Evolutionary conservation across 2,888 invertebrate genomes (phyloP).

Genomic region (Rhodophaea formosa): DNA sequence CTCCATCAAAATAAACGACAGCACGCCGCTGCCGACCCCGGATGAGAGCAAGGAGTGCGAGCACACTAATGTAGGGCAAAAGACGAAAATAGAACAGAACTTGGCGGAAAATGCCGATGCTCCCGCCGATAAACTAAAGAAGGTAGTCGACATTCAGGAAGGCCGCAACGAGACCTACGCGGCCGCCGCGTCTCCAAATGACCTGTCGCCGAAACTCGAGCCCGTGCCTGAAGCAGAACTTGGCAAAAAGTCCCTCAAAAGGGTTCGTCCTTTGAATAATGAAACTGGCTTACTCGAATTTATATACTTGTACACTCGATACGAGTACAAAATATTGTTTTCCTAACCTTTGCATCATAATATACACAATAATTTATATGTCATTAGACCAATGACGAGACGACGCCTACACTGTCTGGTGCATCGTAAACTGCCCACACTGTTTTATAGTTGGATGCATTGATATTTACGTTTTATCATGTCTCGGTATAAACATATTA

Average conservation of each 20-base stretch:
- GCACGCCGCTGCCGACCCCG: conserved; percentile 53
- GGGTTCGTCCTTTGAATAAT: conserved; percentile 51
- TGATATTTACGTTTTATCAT: too few relatives aligned
- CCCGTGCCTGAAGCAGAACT: conserved; percentile 36
- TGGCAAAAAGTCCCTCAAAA: conserved; percentile 59
- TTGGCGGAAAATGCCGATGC: conserved; percentile 20
- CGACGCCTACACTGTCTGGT: background rate
- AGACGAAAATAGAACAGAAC: conserved; percentile 36
- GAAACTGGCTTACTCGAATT: background rate
- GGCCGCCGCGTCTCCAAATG: conserved; percentile 33
- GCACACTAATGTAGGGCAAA: conserved; percentile 30
- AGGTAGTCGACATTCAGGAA: conserved; percentile 56
- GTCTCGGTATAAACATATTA: too few relatives aligned
- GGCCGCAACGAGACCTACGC: conserved; percentile 45
- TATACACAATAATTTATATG: background rate
- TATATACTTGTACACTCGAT: background rate
- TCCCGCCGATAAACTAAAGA: conserved; percentile 38
- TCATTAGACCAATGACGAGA: conserved; percentile 1
- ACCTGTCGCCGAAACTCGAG: conserved; percentile 36
- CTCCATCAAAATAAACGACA: conserved; percentile 52
- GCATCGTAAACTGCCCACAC: too few relatives aligned
- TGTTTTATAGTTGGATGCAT: too few relatives aligned
- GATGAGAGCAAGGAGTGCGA: conserved; percentile 52
- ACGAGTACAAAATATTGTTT: background rate
- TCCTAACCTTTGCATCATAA: background rate